Conservation (phyloP, 2,888 invertebrate genomes). For the Ophion ellenae region DNA sequence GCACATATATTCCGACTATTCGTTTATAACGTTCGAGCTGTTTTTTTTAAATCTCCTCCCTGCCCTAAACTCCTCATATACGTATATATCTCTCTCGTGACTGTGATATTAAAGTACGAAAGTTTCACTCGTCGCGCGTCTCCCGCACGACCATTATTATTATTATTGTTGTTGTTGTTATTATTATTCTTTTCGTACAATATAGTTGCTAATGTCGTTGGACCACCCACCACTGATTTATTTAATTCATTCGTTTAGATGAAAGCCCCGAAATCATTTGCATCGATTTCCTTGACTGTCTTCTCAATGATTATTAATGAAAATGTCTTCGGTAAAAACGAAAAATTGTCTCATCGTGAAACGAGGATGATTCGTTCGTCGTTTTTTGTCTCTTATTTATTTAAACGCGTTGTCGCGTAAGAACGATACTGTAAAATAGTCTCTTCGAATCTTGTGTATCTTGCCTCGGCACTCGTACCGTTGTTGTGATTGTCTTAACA, state of each 20-base stretch:
- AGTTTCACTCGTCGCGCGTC: conserved; percentile 32
- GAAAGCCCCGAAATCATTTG: not conserved
- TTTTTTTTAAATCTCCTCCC: conserved; percentile 14
- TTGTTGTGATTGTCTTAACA: not conserved
- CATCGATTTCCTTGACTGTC: not conserved
- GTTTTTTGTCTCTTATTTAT: not conserved
- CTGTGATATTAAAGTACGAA: conserved; percentile 71
- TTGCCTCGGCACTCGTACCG: not conserved
- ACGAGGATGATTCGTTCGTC: not conserved
- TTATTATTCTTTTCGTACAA: conserved; percentile 25
- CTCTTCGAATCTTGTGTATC: not conserved
- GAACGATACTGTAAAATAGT: not conserved
- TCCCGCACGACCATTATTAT: conserved; percentile 14
- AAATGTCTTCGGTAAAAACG: not conserved
- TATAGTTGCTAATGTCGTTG: not conserved
- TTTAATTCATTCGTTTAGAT: not conserved
- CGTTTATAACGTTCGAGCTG: conserved; percentile 20
- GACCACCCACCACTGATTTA: not conserved
- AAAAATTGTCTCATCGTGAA: not conserved
- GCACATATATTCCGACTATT: conserved; percentile 3
- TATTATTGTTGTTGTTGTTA: conserved; percentile 47
- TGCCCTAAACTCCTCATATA: not conserved
- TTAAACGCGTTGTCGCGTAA: not conserved
- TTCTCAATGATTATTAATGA: not conserved
- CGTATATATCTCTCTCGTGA: conserved; percentile 64